Evolutionary conservation across 2,888 invertebrate genomes (phyloP).

Genomic region (Polylopha cassiicola): DNA sequence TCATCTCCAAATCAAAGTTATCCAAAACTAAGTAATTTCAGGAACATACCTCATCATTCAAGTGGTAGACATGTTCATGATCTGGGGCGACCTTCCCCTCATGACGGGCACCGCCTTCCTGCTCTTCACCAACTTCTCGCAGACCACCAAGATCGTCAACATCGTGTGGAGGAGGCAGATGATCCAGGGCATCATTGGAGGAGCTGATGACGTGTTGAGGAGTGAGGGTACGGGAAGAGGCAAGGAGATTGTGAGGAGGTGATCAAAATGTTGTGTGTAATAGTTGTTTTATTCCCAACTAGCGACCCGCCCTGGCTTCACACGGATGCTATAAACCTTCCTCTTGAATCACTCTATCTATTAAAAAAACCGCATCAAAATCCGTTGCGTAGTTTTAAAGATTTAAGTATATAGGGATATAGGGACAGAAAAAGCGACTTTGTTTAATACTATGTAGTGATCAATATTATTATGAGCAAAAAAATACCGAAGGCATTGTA

Average conservation of each 20-base stretch:
- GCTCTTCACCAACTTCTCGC: conserved; percentile 66
- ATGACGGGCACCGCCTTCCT: conserved; percentile 67
- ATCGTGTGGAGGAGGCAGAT: conserved; percentile 37
- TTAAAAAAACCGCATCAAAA: too few relatives aligned
- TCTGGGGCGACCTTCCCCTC: conserved; percentile 64
- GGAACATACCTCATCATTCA: conserved; percentile 66
- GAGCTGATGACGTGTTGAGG: conserved; percentile 39
- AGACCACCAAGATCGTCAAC: conserved; percentile 57
- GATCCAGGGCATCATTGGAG: conserved; percentile 44
- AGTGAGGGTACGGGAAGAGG: conserved; percentile 35
- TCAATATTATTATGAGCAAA: too few relatives aligned
- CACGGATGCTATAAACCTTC: too few relatives aligned
- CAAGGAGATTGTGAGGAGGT: conserved; percentile 49
- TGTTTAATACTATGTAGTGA: background rate
- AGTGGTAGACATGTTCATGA: conserved; percentile 59
- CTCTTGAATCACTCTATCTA: too few relatives aligned
- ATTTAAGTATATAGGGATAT: too few relatives aligned
- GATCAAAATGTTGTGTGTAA: background rate
- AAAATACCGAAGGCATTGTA: too few relatives aligned
- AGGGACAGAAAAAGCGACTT: background rate
- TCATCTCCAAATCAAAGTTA: too few relatives aligned
- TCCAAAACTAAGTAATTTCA: too few relatives aligned
- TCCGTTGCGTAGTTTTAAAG: too few relatives aligned
- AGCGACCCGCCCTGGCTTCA: too few relatives aligned
- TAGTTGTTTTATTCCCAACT: too few relatives aligned